Percentiles rank a stretch among this genome's conserved stretches.
Evolutionary conservation across 2,113 vertebrate genomes (phyloP).

Genomic region (Varanus komodoensis): DNA sequence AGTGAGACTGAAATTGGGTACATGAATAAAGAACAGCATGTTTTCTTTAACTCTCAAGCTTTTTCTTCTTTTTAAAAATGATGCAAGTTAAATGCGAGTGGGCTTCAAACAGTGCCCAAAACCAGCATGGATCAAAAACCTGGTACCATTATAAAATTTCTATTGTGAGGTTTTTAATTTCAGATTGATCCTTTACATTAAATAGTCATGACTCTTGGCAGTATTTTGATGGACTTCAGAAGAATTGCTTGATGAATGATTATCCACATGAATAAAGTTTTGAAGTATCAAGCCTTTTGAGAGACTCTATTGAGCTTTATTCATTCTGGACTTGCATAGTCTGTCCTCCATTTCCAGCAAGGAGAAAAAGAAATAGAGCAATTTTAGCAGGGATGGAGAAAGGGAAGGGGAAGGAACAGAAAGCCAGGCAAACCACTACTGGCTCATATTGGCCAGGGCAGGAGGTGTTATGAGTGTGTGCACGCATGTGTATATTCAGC

Average conservation of each 20-base stretch:
- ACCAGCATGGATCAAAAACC: background rate
- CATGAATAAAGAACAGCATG: background rate
- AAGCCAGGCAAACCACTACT: too few species aligned
- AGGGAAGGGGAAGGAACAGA: too few species aligned
- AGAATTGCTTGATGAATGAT: background rate
- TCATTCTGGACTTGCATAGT: background rate
- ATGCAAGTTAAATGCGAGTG: background rate
- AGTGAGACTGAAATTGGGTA: background rate
- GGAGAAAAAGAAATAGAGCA: background rate
- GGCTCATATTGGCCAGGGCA: too few species aligned
- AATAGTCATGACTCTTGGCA: background rate
- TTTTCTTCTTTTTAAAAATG: background rate
- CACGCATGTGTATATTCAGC: too few species aligned
- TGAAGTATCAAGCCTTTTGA: background rate
- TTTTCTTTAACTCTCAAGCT: background rate
- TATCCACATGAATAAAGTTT: background rate
- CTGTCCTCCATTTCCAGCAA: background rate
- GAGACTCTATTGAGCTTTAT: too few species aligned
- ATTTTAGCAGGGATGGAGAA: too few species aligned
- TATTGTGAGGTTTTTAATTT: background rate
- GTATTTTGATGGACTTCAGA: background rate
- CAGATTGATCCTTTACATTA: background rate
- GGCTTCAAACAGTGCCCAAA: background rate
- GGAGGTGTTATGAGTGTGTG: too few species aligned
- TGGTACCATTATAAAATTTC: background rate